A percentile compares a stretch with the other conserved stretches of the same genome.
Evolutionary conservation across 2,888 invertebrate species (phyloP).

Genomic region (Melieria omissa): DNA sequence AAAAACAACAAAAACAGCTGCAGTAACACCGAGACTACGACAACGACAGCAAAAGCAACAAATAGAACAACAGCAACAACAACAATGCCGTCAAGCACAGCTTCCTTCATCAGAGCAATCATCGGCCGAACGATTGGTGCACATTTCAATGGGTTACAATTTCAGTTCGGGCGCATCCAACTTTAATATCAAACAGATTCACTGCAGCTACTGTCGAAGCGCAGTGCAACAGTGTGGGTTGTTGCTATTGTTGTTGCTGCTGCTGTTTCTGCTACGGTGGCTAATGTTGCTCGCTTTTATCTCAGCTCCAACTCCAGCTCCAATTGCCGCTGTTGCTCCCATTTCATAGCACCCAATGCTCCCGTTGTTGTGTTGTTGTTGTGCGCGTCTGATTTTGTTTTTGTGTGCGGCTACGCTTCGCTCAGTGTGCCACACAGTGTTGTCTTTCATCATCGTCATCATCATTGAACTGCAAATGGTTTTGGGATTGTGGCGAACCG

Average conservation of each 20-base stretch:
- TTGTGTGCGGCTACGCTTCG: background rate
- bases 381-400: conserved; percentile 1
- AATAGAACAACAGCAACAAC: too few species aligned
- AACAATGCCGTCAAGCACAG: too few species aligned
- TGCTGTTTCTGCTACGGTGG: background rate
- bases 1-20: too few species aligned
- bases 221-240: background rate
- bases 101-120: too few species aligned
- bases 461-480: conserved; percentile 53
- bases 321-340: conserved; percentile 8
- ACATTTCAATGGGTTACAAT: conserved; percentile 28
- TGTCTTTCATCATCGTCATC: conserved; percentile 40
- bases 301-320: background rate
- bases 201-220: background rate
- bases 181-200: conserved; percentile 4
- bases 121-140: too few species aligned
- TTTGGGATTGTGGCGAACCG: conserved; percentile 58
- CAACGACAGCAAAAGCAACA: too few species aligned
- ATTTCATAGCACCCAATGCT: background rate
- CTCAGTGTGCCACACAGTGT: background rate
- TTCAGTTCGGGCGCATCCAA: conserved; percentile 27
- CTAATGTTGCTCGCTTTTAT: conserved; percentile 19
- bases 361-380: background rate
- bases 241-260: too few species aligned
- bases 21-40: too few species aligned